These are phyloP conservation scores for Nixonia krombeini DNA, from an alignment of 1,140 invertebrate species.

Conservation along the genomic window DNA sequence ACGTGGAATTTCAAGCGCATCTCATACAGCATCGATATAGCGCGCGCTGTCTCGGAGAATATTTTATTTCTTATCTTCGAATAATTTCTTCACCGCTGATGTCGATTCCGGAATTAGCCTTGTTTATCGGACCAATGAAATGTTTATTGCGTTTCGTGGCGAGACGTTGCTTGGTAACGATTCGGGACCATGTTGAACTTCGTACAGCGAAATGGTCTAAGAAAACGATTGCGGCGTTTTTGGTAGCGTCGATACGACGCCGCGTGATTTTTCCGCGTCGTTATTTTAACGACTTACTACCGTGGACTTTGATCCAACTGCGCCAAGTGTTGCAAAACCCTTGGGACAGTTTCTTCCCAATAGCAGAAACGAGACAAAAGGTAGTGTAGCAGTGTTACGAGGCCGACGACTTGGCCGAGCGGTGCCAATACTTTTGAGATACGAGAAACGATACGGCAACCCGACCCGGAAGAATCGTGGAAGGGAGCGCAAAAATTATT, in stretches of 20 bases:
- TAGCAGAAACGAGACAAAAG: constrained; percentile 39
- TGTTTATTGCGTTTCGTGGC: too few relatives aligned
- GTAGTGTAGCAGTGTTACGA: constrained; percentile 9
- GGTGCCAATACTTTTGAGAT: constrained; percentile 2
- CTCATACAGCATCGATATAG: constrained; percentile 7
- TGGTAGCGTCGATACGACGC: too few relatives aligned
- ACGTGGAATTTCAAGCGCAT: constrained; percentile 33
- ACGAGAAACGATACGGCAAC: constrained; percentile 7
- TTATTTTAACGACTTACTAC: constrained; percentile 27
- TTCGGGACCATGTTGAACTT: too few relatives aligned
- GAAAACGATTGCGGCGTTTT: too few relatives aligned
- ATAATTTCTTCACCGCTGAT: too few relatives aligned
- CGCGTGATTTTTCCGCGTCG: constrained; percentile 14
- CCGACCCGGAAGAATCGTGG: constrained; percentile 10
- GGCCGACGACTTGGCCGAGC: too few relatives aligned
- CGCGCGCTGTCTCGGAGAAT: too few relatives aligned
- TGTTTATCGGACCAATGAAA: too few relatives aligned
- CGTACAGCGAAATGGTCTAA: too few relatives aligned
- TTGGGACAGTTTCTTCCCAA: constrained; percentile 29
- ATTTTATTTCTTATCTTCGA: too few relatives aligned
- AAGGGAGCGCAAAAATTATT: constrained; percentile 16
- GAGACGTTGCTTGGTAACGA: too few relatives aligned
- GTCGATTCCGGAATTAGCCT: too few relatives aligned
- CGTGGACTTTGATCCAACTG: constrained; percentile 10
- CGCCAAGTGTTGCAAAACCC: constrained; percentile 7